phyloP scores from a whole-genome alignment of 2,113 vertebrate species.

The Riparia riparia region DNA sequence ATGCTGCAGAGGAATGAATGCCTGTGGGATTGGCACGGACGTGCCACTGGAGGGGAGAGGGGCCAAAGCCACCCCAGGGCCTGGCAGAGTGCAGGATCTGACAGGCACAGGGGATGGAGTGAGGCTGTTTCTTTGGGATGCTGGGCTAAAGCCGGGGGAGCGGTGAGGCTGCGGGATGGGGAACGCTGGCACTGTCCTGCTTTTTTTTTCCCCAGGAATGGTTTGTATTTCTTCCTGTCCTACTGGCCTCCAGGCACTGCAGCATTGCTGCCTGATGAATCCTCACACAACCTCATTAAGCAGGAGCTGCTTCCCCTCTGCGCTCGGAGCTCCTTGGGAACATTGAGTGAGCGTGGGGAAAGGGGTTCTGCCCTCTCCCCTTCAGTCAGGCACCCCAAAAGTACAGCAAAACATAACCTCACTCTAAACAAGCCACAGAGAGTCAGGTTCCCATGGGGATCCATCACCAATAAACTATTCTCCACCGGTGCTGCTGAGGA shows the following conservation, averaged over 20 bases:
- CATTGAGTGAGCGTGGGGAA: fast-evolving
- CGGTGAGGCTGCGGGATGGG: fast-evolving
- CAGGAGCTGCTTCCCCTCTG: background rate
- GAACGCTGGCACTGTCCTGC: fast-evolving
- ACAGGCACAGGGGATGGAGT: background rate
- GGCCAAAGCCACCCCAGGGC: background rate
- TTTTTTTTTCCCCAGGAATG: background rate
- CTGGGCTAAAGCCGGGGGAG: fast-evolving
- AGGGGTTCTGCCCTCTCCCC: background rate
- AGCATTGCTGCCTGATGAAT: background rate
- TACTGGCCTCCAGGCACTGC: background rate
- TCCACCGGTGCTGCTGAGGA: background rate
- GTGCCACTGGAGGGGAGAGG: background rate
- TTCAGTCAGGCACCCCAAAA: background rate
- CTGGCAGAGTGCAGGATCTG: background rate
- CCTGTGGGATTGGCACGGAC: background rate
- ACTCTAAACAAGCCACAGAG: background rate
- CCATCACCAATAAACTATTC: background rate
- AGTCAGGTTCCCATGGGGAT: background rate
- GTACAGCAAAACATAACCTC: fast-evolving
- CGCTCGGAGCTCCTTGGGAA: fast-evolving
- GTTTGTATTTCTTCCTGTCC: background rate
- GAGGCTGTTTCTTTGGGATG: background rate
- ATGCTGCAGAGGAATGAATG: background rate
- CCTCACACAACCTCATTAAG: background rate